Evolutionary conservation across 1,140 invertebrate genomes (phyloP).

Genomic region (Ceratosolen fusciceps): DNA sequence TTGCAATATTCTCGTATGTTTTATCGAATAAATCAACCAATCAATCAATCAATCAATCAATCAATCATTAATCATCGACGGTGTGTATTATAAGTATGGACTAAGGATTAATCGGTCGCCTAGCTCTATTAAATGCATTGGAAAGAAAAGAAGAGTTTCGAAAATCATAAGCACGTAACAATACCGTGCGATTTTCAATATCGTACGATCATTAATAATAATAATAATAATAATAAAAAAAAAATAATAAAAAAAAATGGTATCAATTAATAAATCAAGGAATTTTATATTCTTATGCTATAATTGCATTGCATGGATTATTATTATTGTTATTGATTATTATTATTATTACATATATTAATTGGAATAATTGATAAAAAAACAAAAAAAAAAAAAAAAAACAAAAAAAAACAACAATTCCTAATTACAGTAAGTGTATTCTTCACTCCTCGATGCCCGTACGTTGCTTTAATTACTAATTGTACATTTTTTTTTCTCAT

Average conservation of each 20-base stretch:
- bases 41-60: too few species aligned
- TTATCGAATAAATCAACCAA: too few species aligned
- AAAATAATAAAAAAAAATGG: neutral
- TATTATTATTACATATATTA: neutral
- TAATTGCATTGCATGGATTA: neutral
- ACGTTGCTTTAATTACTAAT: neutral
- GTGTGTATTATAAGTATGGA: neutral
- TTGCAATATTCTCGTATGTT: neutral
- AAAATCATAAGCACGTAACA: slow-evolving; percentile 30
- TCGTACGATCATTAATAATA: too few species aligned
- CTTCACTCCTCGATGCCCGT: neutral
- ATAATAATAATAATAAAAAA: too few species aligned
- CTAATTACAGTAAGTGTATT: too few species aligned
- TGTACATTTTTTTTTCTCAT: neutral
- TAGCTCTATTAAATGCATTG: slow-evolving; percentile 36
- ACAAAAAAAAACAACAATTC: too few species aligned
- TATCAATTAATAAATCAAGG: too few species aligned
- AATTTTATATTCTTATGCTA: neutral
- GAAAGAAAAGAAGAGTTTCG: slow-evolving; percentile 48
- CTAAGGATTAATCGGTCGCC: slow-evolving; percentile 22
- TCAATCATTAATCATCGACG: too few species aligned
- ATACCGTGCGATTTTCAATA: too few species aligned
- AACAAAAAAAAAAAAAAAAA: too few species aligned
- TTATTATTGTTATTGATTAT: neutral
- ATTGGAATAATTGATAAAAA: neutral